Conservation (phyloP, 2,113 vertebrate species). For the Stigmatopora argus region DNA sequence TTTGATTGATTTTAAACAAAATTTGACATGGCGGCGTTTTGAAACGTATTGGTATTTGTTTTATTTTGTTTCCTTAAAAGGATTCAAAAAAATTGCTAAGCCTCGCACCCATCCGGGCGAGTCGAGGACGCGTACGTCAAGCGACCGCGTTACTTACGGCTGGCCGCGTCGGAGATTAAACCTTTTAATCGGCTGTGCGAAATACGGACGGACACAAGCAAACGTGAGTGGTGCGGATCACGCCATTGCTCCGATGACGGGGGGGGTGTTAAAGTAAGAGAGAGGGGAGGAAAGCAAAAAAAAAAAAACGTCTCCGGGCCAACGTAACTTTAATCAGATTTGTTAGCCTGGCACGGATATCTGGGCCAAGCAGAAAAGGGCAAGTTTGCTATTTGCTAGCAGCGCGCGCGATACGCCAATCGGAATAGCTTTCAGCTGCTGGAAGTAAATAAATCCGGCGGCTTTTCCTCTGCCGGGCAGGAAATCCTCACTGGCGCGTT, state of each 20-base stretch:
- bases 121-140: slow-evolving; percentile 15
- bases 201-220: background rate
- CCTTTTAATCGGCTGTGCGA: slow-evolving; percentile 48
- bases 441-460: slow-evolving; percentile 43
- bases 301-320: slow-evolving; percentile 28
- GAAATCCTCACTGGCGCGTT: slow-evolving; percentile 48
- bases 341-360: slow-evolving; percentile 55
- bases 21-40: background rate
- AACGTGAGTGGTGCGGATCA: background rate
- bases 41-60: background rate
- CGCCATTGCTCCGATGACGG: background rate
- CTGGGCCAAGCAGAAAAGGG: slow-evolving; percentile 38
- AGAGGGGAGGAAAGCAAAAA: too few species aligned
- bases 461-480: slow-evolving; percentile 42
- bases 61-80: background rate
- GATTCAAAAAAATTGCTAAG: background rate
- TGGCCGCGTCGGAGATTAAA: slow-evolving; percentile 43
- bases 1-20: too few species aligned
- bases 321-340: slow-evolving; percentile 70
- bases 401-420: slow-evolving; percentile 29
- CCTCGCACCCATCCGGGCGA: background rate
- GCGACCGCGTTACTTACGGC: slow-evolving; percentile 8
- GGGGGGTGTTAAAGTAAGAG: too few species aligned
- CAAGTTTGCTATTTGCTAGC: slow-evolving; percentile 17
- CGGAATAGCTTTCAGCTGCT: slow-evolving; percentile 36